A percentile compares a stretch with the other conserved stretches of the same genome.
Evolutionary conservation across 2,113 vertebrate species (phyloP).

Genomic region (Oryzias javanicus): DNA sequence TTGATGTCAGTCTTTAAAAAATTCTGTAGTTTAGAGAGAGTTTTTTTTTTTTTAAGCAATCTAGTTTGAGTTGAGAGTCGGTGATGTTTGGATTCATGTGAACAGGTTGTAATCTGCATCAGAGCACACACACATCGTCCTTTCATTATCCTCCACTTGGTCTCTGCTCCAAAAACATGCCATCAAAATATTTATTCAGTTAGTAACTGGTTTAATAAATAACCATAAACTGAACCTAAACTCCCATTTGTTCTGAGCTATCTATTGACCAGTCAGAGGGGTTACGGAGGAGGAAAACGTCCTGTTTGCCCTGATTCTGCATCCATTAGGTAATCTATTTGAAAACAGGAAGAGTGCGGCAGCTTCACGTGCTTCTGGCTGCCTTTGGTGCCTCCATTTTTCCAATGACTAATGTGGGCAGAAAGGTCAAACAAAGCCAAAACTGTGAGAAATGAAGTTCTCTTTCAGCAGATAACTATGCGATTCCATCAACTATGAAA

Average conservation of each 20-base stretch:
- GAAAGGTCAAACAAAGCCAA: slow-evolving; percentile 12
- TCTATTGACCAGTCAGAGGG: not conserved
- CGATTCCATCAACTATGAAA: too few species aligned
- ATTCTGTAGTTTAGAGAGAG: not conserved
- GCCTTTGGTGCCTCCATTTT: not conserved
- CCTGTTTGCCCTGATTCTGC: slow-evolving; percentile 7
- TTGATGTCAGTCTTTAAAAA: too few species aligned
- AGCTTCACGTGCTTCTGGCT: slow-evolving; percentile 5
- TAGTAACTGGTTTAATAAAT: slow-evolving; percentile 5
- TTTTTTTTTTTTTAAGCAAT: not conserved
- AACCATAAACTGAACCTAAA: not conserved
- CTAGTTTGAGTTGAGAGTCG: too few species aligned
- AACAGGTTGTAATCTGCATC: not conserved
- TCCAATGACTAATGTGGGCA: slow-evolving; percentile 9
- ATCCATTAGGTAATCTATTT: slow-evolving; percentile 2
- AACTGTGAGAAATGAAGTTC: not conserved
- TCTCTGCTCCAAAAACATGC: not conserved
- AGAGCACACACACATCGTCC: not conserved
- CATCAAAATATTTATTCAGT: slow-evolving; percentile 4
- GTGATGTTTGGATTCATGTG: not conserved
- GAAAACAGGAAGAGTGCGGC: slow-evolving; percentile 3
- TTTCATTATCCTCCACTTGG: not conserved
- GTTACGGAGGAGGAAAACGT: not conserved
- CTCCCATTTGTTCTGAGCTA: not conserved
- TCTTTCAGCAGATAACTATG: not conserved